Base-by-base conservation (phyloP, 2,888 invertebrate species). In the Parnassius smintheus region DNA sequence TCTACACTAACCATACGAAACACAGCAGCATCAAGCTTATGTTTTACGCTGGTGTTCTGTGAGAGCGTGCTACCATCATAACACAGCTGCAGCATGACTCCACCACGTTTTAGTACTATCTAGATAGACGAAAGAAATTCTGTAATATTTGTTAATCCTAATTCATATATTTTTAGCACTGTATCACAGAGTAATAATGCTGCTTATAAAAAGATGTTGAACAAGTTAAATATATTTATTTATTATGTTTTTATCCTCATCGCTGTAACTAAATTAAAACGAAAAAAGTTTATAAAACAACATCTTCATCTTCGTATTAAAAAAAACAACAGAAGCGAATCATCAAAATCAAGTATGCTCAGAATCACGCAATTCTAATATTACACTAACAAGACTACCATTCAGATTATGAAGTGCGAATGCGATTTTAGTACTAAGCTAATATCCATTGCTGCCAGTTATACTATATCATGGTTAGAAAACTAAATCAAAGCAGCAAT, bases 201-300 rank as follows among this genome's bases (percentile, higher is more conserved):
- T 18, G 18, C 18, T 18, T 25, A 2, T 25, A 25, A 25, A 25
- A 25, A 25, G 0, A 25, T 25, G 25, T 25, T 25, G 25, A 25
- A 25, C 4, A 25, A 25, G 25, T 4, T 25, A 4, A 25, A 25
- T 25, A 25, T 45, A 12, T 49, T 4, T 35, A 35, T 35, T 35
- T 35, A 4, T 7, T 4, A 35, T 0, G 35, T 35, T 35, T 35
- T 51, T 60, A 60, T 54, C 22, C 18, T 46, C 13, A 41, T 49
- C 12, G 35, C 8, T 4, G 44, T 35, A 18, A 25, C 46, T 49
- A 52, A 46, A 46, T 56, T 35, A 61, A 52, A 35, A 61, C 52
- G 52, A 35, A 61, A 56, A 56, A 53, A 42, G 62, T 57, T 62
- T 18, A 53, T 57, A 62, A 48, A 57, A 52, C 61, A 52, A n/a